Base-by-base conservation (phyloP, 2,888 invertebrate genomes). In the Dusona sp. region DNA sequence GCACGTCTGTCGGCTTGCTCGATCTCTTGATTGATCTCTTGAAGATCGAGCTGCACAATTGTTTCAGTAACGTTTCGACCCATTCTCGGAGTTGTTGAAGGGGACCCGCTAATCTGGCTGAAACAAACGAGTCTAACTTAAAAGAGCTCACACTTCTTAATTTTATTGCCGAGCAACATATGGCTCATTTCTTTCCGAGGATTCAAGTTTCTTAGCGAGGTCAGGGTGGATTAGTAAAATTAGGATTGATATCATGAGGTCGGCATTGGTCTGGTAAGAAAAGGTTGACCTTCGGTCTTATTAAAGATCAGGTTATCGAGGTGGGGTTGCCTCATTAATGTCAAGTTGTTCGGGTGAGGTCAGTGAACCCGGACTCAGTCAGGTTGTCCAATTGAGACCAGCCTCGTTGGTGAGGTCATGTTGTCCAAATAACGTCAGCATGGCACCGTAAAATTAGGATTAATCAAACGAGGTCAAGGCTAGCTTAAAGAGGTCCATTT, bases 61-160 rank as follows among this genome's bases (percentile, higher is more conserved):
- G 94, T 93, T 91, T 94, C 94, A 90, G 90, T 72, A 91, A 84
- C 85, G 85, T 89, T 91, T 89, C 90, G 90, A 92, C 88, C 88
- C 90, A 91, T 83, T 84, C 88, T 89, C 87, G 92, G 90, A 91
- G 91, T 83, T 88, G 90, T 88, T 90, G 92, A 89, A 92, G 91
- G 91, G 90, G 91, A 90, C 89, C 89, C 90, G 91, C 90, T 93
- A 89, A 93, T 93, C 94, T 94, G 94, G 92, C 94, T 94, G 91
- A 90, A 94, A 93, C 93, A 93, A 93, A 93, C 90, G 93, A 90
- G 82, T 84, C 84, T 92, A 90, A 92, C 86, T 93, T 92, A 93
- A 91, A 88, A 84, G 87, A 74, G 84, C 78, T 89, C 86, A 48
- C 51, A 77, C 16, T 13, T 61, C 8, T 9, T 68, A 3, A 6